Evolutionary conservation across 2,888 invertebrate genomes (phyloP).

Genomic region (Neoaliturus tenellus): DNA sequence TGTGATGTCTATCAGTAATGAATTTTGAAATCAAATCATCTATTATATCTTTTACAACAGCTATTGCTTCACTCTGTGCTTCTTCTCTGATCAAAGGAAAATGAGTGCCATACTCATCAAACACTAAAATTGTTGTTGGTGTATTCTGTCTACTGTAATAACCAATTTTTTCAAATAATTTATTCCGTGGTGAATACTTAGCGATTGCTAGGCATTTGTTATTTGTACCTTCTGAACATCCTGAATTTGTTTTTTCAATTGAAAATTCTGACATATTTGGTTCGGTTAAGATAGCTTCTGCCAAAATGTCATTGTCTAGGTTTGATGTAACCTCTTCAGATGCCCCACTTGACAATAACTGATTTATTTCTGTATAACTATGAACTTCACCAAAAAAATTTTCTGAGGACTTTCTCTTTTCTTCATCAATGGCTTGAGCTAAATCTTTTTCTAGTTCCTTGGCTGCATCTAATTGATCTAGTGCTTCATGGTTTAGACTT

Average conservation of each 20-base stretch:
- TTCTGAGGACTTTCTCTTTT: constrained; percentile 5
- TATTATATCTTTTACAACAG: not conserved
- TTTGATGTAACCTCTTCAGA: not conserved
- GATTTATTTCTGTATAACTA: constrained; percentile 5
- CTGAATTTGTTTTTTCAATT: not conserved
- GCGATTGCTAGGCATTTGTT: constrained; percentile 11
- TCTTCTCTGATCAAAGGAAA: constrained; percentile 1
- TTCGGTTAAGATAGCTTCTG: not conserved
- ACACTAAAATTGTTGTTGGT: not conserved
- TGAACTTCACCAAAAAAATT: constrained; percentile 1
- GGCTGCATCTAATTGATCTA: not conserved
- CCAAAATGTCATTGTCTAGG: not conserved
- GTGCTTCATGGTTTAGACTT: not conserved
- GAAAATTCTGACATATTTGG: not conserved
- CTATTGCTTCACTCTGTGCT: not conserved
- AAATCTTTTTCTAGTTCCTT: constrained; percentile 21
- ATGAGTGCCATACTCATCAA: constrained; percentile 39
- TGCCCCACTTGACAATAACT: not conserved
- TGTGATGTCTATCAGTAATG: not conserved
- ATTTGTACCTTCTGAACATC: not conserved
- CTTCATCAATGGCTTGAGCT: constrained; percentile 24
- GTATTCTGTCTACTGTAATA: not conserved
- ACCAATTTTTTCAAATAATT: constrained; percentile 1
- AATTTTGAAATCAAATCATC: not conserved
- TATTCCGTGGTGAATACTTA: constrained; percentile 1